Evolutionary conservation across 1,140 invertebrate species (phyloP).

Genomic region (Ephestia elutella): DNA sequence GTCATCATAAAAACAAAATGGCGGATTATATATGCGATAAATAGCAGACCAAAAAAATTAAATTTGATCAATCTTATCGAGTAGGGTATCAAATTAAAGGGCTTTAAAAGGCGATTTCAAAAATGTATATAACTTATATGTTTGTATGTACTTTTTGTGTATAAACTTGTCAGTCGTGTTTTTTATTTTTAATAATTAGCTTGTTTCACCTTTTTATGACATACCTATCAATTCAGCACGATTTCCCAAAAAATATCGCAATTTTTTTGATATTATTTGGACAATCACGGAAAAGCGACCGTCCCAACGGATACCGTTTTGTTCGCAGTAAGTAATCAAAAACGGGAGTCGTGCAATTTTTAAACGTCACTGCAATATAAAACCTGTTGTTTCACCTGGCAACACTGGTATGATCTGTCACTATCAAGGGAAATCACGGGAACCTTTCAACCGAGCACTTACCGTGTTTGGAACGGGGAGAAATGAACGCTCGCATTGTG

Average conservation of each 20-base stretch:
- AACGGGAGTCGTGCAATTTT: conserved; percentile 7
- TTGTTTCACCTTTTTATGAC: no score
- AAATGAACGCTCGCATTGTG: conserved; percentile 13
- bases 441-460: conserved; percentile 18
- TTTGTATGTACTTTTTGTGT: no score
- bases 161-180: no score
- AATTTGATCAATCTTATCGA: no score
- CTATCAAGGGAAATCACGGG: conserved; percentile 13
- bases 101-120: no score
- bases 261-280: background rate
- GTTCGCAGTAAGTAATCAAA: conserved; percentile 11
- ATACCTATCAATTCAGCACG: no score
- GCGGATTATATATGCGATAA: no score
- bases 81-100: no score
- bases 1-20: no score
- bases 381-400: conserved; percentile 9
- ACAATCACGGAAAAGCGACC: background rate
- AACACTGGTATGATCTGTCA: conserved; percentile 13
- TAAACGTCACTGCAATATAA: conserved; percentile 11
- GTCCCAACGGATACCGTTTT: background rate
- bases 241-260: background rate
- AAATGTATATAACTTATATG: no score
- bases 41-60: no score
- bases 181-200: no score
- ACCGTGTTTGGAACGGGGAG: conserved; percentile 25